Evolutionary conservation across 2,797 vertebrate genomes (phyloP).

Genomic region (Danio albolineatus): DNA sequence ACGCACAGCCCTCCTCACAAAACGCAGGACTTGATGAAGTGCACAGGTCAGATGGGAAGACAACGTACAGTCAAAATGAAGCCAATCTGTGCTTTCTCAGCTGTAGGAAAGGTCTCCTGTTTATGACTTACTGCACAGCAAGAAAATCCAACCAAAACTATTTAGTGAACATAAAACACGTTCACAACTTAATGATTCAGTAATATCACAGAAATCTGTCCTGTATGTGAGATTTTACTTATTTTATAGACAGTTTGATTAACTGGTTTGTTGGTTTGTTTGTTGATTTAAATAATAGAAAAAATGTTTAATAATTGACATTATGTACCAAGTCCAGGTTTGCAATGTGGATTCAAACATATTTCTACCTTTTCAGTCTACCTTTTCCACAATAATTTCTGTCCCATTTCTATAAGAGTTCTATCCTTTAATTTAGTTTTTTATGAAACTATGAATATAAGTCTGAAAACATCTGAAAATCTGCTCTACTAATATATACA

Average conservation of each 20-base stretch:
- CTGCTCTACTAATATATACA: too few species aligned
- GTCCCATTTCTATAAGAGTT: too few species aligned
- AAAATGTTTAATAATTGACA: neutral
- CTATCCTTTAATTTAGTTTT: neutral
- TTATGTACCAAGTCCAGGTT: neutral
- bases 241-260: neutral
- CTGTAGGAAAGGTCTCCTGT: slow-evolving; percentile 58
- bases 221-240: neutral
- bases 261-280: too few species aligned
- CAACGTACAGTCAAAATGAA: slow-evolving; percentile 34
- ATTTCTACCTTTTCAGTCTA: neutral
- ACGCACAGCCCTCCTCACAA: slow-evolving; percentile 23
- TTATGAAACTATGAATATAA: too few species aligned
- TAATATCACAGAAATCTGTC: neutral
- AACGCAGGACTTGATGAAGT: slow-evolving; percentile 55
- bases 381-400: neutral
- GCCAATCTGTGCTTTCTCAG: slow-evolving; percentile 53
- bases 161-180: neutral
- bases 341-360: neutral
- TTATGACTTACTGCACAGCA: slow-evolving; percentile 60
- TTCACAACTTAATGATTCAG: too few species aligned
- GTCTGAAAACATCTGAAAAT: neutral
- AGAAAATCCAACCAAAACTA: slow-evolving; percentile 47
- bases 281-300: neutral
- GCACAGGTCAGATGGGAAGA: slow-evolving; percentile 59